Conservation (phyloP, 2,113 vertebrate species). For the Corvus hawaiiensis region DNA sequence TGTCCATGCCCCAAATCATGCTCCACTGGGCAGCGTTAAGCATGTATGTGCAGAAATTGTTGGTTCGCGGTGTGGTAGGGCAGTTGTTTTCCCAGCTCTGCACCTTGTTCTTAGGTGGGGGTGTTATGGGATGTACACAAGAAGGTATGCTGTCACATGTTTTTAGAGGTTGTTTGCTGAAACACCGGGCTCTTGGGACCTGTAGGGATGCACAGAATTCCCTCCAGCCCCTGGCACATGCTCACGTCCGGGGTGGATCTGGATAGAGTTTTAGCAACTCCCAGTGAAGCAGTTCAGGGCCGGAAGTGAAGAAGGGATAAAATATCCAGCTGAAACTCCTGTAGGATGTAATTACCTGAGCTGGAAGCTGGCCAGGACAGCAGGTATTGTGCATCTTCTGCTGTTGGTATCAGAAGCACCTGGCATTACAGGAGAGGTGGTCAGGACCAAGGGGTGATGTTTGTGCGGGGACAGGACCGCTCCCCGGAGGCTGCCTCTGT, state of each 20-base stretch:
- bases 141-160: background rate
- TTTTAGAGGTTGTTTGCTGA: background rate
- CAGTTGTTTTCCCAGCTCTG: background rate
- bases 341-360: slow-evolving; percentile 55
- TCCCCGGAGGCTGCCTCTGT: background rate
- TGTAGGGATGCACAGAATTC: background rate
- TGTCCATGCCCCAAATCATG: fast-evolving
- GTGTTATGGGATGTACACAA: background rate
- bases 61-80: background rate
- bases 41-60: background rate
- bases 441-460: background rate
- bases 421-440: background rate
- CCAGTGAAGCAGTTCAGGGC: background rate
- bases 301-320: slow-evolving; percentile 58
- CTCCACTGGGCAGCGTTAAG: background rate
- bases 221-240: background rate
- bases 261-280: background rate
- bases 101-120: background rate
- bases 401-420: background rate
- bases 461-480: fast-evolving
- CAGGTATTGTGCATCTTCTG: background rate
- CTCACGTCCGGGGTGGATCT: slow-evolving; percentile 48
- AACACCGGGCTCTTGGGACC: background rate
- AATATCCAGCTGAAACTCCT: slow-evolving; percentile 60
- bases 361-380: slow-evolving; percentile 28